phyloP scores from a whole-genome alignment of 2,888 invertebrate genomes.

The Eupeodes luniger region DNA sequence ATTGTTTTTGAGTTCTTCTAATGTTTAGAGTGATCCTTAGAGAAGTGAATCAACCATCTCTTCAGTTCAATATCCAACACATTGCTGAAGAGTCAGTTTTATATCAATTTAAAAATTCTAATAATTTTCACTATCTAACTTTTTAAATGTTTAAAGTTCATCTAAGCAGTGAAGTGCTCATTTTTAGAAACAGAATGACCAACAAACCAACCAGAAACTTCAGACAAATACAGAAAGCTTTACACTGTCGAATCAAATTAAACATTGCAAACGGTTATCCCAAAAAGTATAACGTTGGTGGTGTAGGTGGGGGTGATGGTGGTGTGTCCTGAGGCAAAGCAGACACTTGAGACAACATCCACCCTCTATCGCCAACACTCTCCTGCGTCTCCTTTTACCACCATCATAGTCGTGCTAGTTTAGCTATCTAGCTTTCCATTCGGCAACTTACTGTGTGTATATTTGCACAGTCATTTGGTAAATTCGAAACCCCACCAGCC shows the following conservation, averaged over 20 bases:
- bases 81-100: no score
- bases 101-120: no score
- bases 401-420: conserved; percentile 44
- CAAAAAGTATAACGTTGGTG: conserved; percentile 57
- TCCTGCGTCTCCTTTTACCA: not conserved
- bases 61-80: no score
- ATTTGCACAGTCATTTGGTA: conserved; percentile 74
- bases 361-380: conserved; percentile 55
- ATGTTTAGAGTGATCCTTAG: no score
- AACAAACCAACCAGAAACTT: conserved; percentile 54
- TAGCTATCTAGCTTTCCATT: conserved; percentile 56
- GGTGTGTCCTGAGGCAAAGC: conserved; percentile 58
- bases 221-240: conserved; percentile 68
- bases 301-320: not conserved
- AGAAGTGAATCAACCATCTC: no score
- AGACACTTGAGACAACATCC: conserved; percentile 72
- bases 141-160: conserved; percentile 36
- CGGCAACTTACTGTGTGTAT: conserved; percentile 54
- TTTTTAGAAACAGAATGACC: not conserved
- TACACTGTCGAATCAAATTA: conserved; percentile 73
- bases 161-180: conserved; percentile 44
- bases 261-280: conserved; percentile 73
- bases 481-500: conserved; percentile 45
- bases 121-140: no score
- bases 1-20: no score